phyloP scores from a whole-genome alignment of 2,113 vertebrate species.

The Coptodon rendalli region DNA sequence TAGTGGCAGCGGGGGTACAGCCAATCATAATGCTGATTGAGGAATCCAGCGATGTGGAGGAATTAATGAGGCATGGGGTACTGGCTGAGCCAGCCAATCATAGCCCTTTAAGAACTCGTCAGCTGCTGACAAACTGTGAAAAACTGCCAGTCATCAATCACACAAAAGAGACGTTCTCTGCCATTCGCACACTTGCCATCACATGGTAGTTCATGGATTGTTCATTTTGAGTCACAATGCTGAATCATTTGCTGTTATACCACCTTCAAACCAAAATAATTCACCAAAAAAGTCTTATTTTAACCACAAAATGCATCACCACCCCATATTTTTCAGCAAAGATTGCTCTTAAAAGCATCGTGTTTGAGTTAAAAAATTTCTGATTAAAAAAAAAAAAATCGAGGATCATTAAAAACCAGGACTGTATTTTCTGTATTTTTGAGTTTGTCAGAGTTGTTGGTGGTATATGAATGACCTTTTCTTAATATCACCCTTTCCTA shows the following conservation, averaged over 20 bases:
- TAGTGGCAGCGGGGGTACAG: neutral
- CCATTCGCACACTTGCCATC: neutral
- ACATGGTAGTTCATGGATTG: neutral
- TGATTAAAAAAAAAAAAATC: neutral
- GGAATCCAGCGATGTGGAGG: constrained; percentile 18
- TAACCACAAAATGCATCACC: neutral
- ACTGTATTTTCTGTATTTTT: neutral
- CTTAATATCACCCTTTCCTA: neutral
- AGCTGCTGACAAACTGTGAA: constrained; percentile 42
- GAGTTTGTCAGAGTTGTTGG: neutral
- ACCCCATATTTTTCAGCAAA: neutral
- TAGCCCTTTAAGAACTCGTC: constrained; percentile 31
- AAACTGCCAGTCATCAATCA: constrained; percentile 59
- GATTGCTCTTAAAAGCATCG: fast-evolving
- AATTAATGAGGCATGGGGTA: constrained; percentile 59
- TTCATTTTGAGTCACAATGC: neutral
- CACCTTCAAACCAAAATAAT: neutral
- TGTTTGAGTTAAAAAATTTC: neutral
- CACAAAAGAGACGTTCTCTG: neutral
- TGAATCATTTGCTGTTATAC: constrained; percentile 8
- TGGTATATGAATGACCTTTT: neutral
- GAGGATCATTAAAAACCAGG: neutral
- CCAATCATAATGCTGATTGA: constrained; percentile 46
- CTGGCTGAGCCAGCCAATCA: constrained; percentile 51
- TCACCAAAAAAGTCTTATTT: neutral